Conservation (phyloP, 2,113 vertebrate species). For the Macheiramphus alcinus region DNA sequence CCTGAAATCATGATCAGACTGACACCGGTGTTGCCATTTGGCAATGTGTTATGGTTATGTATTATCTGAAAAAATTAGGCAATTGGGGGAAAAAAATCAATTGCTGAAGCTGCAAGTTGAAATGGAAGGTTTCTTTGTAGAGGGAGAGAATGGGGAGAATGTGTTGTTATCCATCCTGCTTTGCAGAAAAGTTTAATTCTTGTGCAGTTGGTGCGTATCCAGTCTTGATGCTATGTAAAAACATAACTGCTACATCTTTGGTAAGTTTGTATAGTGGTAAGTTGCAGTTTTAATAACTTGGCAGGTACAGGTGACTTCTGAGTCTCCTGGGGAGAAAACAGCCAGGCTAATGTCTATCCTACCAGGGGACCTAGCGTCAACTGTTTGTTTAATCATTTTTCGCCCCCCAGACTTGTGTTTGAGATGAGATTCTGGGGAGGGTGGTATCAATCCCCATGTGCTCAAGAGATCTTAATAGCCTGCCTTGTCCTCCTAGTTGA, state of each 20-base stretch:
- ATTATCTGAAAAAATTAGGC: background rate
- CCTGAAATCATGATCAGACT: background rate
- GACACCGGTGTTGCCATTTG: background rate
- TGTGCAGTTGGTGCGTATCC: background rate
- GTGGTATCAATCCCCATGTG: fast-evolving
- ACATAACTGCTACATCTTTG: background rate
- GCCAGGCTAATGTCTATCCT: background rate
- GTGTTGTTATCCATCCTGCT: background rate
- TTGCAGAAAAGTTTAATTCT: background rate
- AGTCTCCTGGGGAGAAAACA: background rate
- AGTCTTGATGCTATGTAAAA: background rate
- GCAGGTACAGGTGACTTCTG: background rate
- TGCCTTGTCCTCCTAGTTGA: background rate
- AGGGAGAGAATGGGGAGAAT: background rate
- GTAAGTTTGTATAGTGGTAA: background rate
- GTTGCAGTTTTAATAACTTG: background rate
- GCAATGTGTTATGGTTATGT: background rate
- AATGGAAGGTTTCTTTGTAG: background rate
- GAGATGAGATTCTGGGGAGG: background rate
- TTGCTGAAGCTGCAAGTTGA: background rate
- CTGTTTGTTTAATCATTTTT: background rate
- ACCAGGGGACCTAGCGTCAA: background rate
- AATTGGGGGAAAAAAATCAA: background rate
- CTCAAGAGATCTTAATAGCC: background rate
- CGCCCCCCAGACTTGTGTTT: fast-evolving